These are phyloP conservation scores for Chloroceryle inda DNA, from an alignment of 2,797 vertebrate species.

Conservation along the genomic window DNA sequence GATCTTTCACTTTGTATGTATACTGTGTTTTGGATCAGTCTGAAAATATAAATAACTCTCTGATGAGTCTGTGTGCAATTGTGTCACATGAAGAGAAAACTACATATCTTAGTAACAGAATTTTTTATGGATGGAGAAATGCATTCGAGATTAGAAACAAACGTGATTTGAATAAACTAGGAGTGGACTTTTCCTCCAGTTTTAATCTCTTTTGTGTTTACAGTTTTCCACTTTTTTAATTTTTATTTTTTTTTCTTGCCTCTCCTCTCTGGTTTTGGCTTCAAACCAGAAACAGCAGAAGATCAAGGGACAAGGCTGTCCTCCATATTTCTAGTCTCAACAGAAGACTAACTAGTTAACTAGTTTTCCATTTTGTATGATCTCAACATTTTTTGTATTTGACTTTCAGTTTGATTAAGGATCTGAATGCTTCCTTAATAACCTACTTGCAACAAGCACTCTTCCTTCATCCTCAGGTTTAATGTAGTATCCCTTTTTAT, in stretches of 20 bases:
- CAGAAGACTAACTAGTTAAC: neutral
- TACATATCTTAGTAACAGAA: neutral
- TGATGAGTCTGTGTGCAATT: constrained; percentile 3
- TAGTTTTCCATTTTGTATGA: neutral
- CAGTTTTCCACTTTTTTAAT: neutral
- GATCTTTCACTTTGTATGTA: constrained; percentile 9
- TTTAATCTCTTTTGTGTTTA: neutral
- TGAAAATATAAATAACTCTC: constrained; percentile 34
- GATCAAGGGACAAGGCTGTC: neutral
- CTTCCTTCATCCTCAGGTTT: neutral
- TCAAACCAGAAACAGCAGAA: neutral
- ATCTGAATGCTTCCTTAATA: neutral
- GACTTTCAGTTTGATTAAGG: neutral
- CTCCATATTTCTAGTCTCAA: neutral
- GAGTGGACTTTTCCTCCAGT: neutral
- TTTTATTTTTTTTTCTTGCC: too few species aligned
- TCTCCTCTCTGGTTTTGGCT: neutral
- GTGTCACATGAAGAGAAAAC: neutral
- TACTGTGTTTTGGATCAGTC: constrained; percentile 5
- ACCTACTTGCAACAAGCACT: neutral
- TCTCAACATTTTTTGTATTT: neutral
- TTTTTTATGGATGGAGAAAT: neutral
- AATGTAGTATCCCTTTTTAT: neutral
- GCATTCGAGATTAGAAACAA: neutral
- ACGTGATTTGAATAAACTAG: constrained; percentile 2